Evolutionary conservation across 2,113 vertebrate species (phyloP).

Genomic region (Apodemus speciosus): DNA sequence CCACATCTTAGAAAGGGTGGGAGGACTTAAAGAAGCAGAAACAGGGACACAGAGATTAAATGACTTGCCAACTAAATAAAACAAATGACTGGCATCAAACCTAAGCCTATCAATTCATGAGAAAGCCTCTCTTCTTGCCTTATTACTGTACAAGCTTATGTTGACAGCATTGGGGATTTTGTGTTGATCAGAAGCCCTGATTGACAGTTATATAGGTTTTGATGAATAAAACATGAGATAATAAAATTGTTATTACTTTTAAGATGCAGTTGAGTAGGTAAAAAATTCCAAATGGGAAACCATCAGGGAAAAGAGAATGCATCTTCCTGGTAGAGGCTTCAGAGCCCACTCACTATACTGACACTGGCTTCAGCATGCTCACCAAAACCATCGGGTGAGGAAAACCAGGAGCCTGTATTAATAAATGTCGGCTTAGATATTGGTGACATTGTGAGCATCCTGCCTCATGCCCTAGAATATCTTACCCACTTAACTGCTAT

Average conservation of each 20-base stretch:
- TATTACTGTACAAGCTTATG: background rate
- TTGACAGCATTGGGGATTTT: background rate
- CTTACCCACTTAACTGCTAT: rapidly evolving
- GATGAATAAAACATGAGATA: constrained; percentile 52
- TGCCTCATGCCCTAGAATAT: background rate
- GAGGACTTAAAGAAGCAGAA: background rate
- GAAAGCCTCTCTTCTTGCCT: background rate
- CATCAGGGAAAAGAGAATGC: background rate
- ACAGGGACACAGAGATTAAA: background rate
- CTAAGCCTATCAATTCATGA: background rate
- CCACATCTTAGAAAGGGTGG: background rate
- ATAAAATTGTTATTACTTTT: constrained; percentile 19
- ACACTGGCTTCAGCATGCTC: rapidly evolving
- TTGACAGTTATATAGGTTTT: background rate
- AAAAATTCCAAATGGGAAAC: background rate
- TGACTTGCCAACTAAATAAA: background rate
- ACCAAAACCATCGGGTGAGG: background rate
- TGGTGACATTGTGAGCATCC: background rate
- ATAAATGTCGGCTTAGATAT: background rate
- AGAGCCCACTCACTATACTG: rapidly evolving
- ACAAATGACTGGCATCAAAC: background rate
- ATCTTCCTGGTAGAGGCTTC: background rate
- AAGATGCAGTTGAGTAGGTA: background rate
- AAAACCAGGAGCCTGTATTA: background rate
- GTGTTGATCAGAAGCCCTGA: background rate